Base-by-base conservation (phyloP, 2,888 invertebrate species). In the Amblyjoppa fuscipennis region DNA sequence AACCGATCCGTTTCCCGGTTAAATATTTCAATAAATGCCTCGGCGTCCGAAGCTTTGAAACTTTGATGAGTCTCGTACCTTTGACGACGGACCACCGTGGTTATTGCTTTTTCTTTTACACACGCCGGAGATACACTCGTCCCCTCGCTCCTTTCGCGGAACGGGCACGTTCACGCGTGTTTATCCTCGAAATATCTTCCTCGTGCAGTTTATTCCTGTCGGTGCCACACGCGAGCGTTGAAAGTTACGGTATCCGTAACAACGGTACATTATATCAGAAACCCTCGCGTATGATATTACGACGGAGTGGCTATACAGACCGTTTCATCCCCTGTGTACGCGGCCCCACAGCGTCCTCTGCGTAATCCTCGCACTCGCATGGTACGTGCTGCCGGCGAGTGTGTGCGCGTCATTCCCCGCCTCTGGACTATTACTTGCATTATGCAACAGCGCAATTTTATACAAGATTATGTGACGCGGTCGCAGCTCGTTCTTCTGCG, bases 401-500 rank as follows among this genome's bases (percentile, higher is more conserved):
- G 41, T 25, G 28, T 70, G 11, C 61, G 66, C 49, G 73, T 78
- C 66, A 28, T 56, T 74, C 59, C 59, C 20, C 56, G 31, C 16
- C 64, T 69, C 68, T 75, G 31, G 49, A 45, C 64, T 70, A 79
- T 83, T 80, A 69, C 45, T 31, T 75, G 82, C 84, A 82, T 87
- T 78, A 84, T 81, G 84, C 76, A 85, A 84, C 84, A 74, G 83
- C 77, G 87, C 88, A 88, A 88, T 88, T 88, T 85, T 77, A 84
- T 84, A 75, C 70, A 84, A 87, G 86, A 89, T 89, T 85, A 86
- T 88, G 88, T 84, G 87, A 83, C 85, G 83, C 61, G 69, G 38
- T 85, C 69, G 56, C 64, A 7, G 34, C 73, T 59, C 61, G 69
- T 61, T 80, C 76, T 74, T 31, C 41, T 49, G 59, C 20, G 16